Evolutionary conservation across 2,113 vertebrate species (phyloP), one percentile per base, ranked within the genome.

Genomic region (Rhea pennata): DNA sequence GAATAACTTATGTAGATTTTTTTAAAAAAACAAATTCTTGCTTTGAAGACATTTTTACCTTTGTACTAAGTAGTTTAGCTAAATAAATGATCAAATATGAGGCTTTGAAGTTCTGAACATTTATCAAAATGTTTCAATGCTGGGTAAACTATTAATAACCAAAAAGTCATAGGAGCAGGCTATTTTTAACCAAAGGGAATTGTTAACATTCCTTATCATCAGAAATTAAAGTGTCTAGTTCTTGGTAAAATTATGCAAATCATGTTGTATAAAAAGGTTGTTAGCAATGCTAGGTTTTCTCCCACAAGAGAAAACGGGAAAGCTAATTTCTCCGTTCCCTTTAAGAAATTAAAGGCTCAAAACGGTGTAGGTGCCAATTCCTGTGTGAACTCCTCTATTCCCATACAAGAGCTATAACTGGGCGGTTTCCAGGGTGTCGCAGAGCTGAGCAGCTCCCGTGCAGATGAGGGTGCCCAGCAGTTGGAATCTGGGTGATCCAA

Each of bases 61-160:
- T 8, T 85, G 29, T 72, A 69, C 17, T 78, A 76, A 71, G 26
- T 31, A 85, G 33, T 80, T 87, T 83, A 61, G 58, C 71, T 96
- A 87, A 93, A 91, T 93, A 94, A 94, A 78, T 90, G 54, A 95
- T 95, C 70, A 87, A 90, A 76, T 72, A 42, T 36, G 59, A 77
- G 44, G 23, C 56, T 70, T 51, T 65, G 67, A 80, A 79, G 51
- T 76, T 89, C 70, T 76, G 69, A 87, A 66, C 20, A 78, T 87
- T 81, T 82, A 80, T 87, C 46, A 70, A 87, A 81, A 84, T 66
- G 12, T 65, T 95, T 93, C 61, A 67, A 48, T 51, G 46, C 67
- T 78, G 46, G 40, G 23, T 39, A 77, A 93, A 48, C 65, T 87
- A 88, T 92, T 92, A 84, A 92, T 86, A 96, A 77, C 36, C 54